Conservation (phyloP, 1,140 invertebrate genomes). For the Habropoda laboriosa region DNA sequence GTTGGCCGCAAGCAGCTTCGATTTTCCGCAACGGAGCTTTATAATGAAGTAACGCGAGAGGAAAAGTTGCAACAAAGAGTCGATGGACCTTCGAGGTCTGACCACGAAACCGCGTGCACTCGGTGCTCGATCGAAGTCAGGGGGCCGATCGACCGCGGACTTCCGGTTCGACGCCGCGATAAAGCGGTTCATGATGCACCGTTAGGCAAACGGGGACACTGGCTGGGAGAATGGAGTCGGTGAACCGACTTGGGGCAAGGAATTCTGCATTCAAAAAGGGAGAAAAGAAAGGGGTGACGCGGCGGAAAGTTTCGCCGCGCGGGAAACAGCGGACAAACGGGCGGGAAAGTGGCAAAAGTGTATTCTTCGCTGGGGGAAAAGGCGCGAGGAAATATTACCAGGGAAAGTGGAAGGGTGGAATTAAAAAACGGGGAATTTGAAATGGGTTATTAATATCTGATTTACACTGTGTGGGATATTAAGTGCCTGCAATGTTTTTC, state of each 20-base stretch:
- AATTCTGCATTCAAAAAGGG: slow-evolving; percentile 7
- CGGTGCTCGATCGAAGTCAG: slow-evolving; percentile 8
- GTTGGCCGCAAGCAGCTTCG: not conserved
- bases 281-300: not conserved
- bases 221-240: slow-evolving; percentile 13
- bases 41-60: not conserved
- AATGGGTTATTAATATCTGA: not conserved
- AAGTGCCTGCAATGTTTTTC: no score
- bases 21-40: not conserved
- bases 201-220: not conserved
- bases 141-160: slow-evolving; percentile 3
- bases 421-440: not conserved
- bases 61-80: slow-evolving; percentile 20
- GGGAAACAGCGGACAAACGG: not conserved
- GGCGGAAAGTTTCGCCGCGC: not conserved
- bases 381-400: not conserved
- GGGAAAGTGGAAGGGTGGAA: not conserved
- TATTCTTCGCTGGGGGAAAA: not conserved
- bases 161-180: slow-evolving; percentile 17
- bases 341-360: not conserved
- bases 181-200: not conserved
- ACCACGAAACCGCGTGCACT: not conserved
- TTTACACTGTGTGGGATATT: no score
- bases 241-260: not conserved
- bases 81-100: not conserved